Evolutionary conservation across 2,888 invertebrate genomes (phyloP), one percentile per base, ranked within the genome.

Genomic region (Sepiola atlantica): DNA sequence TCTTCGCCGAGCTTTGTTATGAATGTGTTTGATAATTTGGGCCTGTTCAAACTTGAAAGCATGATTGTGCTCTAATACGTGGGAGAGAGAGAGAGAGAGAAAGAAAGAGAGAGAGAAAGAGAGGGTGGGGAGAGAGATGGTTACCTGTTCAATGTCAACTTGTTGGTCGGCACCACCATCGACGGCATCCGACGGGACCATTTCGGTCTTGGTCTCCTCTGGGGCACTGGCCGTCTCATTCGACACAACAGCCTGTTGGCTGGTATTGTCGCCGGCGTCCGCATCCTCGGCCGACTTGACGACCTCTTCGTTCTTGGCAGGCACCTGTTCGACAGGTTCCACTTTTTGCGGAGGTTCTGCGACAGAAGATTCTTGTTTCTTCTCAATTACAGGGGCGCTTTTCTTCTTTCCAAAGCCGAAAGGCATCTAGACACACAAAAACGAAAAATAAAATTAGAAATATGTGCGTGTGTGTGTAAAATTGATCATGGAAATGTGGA

Each of bases 341-440:
- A 16, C 77, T n/a, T 77, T n/a, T 77, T 77, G n/a, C 3, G n/a
- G 32, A 77, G 77, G n/a, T 77, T n/a, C n/a, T n/a, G 77, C 14
- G n/a, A 20, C 14, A 77, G 77, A n/a, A 32, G 77, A n/a, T 18
- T n/a, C n/a, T 14, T n/a, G n/a, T 77, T 77, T 77, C 45, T 45
- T 45, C 1, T 77, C 77, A 20, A 77, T 32, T 18, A 77, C 14
- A 14, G 77, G 16, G 14, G n/a, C n/a, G n/a, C 18, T 77, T n/a
- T 77, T 77, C n/a, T 77, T 77, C n/a, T 77, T 77, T 32, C 77
- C 77, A 77, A 77, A 77, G n/a, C 77, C 77, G 32, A 77, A 77
- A 77, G 77, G 77, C 77, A 77, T 77, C 77, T 77, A n/a, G 18
- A 32, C 14, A n/a, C 20, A 77, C 12, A n/a, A n/a, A 77, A 77